phyloP scores from a whole-genome alignment of 2,888 invertebrate genomes.

The Hanleya hanleyi region DNA sequence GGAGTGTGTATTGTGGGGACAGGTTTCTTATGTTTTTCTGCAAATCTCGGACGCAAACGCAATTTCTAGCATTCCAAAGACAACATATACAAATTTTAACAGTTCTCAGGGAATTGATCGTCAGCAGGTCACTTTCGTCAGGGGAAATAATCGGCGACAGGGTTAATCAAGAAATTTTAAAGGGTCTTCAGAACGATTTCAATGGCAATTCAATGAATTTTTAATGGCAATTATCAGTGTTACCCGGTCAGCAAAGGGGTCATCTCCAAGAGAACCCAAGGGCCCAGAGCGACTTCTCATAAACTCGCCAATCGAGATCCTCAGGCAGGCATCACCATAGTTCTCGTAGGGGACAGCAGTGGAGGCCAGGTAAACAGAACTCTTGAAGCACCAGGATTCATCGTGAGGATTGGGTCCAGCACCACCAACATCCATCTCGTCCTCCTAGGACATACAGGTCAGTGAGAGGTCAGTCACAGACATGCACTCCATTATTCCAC shows the following conservation, averaged over 20 bases:
- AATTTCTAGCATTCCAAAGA: too few relatives aligned
- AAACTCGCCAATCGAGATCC: slow-evolving; percentile 62
- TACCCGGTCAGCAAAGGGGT: slow-evolving; percentile 43
- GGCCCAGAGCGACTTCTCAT: slow-evolving; percentile 58
- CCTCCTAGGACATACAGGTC: slow-evolving; percentile 25
- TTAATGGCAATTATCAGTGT: too few relatives aligned
- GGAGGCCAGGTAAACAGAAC: slow-evolving; percentile 42
- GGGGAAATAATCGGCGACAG: too few relatives aligned
- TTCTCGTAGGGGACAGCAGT: slow-evolving; percentile 35
- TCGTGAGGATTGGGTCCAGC: slow-evolving; percentile 12
- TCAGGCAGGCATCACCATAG: slow-evolving; percentile 36
- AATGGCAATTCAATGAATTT: too few relatives aligned
- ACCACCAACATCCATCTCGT: slow-evolving; percentile 17
- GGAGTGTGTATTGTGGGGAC: too few relatives aligned
- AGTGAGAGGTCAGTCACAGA: background rate
- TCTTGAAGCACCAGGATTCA: slow-evolving; percentile 35
- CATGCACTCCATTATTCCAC: background rate
- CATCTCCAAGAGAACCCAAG: slow-evolving; percentile 58
- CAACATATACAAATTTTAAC: too few relatives aligned
- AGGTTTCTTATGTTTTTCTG: too few relatives aligned
- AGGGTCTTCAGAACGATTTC: too few relatives aligned
- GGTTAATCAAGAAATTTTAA: too few relatives aligned
- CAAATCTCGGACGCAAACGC: too few relatives aligned
- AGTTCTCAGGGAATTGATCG: too few relatives aligned
- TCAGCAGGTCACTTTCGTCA: too few relatives aligned